phyloP scores from a whole-genome alignment of 2,888 invertebrate genomes.

The Aricia artaxerxes region DNA sequence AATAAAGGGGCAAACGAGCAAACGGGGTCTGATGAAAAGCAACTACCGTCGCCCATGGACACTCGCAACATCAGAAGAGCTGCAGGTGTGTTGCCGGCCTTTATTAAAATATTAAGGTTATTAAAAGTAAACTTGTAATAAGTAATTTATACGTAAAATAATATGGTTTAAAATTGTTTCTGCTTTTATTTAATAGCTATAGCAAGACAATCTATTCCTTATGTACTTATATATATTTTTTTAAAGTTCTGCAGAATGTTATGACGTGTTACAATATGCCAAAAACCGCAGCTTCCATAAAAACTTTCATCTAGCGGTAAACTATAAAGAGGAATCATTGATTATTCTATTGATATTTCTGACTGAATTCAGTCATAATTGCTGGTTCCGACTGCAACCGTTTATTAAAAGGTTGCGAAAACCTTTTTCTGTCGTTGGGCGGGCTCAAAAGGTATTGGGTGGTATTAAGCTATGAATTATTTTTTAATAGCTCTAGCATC shows the following conservation, averaged over 20 bases:
- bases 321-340: slow-evolving; percentile 49
- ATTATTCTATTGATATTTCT: slow-evolving; percentile 63
- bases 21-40: no score
- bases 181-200: no score
- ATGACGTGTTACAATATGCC: neutral
- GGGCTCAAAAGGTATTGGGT: slow-evolving; percentile 48
- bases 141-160: no score
- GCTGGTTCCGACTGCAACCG: slow-evolving; percentile 52
- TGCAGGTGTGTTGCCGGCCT: no score
- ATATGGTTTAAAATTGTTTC: no score
- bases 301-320: neutral
- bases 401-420: slow-evolving; percentile 71
- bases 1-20: no score
- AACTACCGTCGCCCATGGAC: no score
- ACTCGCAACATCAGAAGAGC: no score
- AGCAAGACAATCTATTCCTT: no score
- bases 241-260: neutral
- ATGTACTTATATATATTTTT: no score
- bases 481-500: slow-evolving; percentile 19
- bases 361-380: slow-evolving; percentile 71
- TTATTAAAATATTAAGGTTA: no score
- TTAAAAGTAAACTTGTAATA: no score
- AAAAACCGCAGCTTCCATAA: neutral
- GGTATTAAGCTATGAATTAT: slow-evolving; percentile 27
- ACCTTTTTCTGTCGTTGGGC: slow-evolving; percentile 67